Base-by-base conservation (phyloP, 1,140 invertebrate genomes). In the Drosophila navojoa region DNA sequence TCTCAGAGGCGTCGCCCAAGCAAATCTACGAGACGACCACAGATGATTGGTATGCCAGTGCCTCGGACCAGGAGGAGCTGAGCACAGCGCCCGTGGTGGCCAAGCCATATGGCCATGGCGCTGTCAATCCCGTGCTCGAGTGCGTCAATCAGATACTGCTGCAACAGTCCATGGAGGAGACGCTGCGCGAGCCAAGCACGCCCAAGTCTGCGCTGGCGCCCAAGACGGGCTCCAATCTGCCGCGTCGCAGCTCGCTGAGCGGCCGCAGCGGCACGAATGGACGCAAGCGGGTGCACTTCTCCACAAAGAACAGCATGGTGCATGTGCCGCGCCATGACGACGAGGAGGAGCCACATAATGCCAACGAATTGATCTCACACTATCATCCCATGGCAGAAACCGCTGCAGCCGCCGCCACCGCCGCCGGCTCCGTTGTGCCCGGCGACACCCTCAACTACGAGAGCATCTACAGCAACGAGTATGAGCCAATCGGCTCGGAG, bases 81-180 rank as follows among this genome's bases (percentile, higher is more conserved):
- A 58, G 86, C 92, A 71, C 91, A 91, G 71, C 93, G 92, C 70
- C 70, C 1, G 38, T 69, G 16, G 52, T 67, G 7, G 79, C 69
- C 84, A 93, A 76, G 92, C 93, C 81, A 2, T 91, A 92, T 57
- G 76, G 73, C 13, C 72, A 82, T 13, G 81, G 79, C 54, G 90
- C 91, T 64, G 94, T 95, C 52, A 95, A 95, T 91, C 95, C 95
- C 0, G 95, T 96, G 2, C 87, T 95, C 9, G 95, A 95, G 79
- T 95, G 95, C 79, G 95, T 96, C 55, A 95, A 95, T 91, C 91
- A 92, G 45, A 92, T 92, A 32, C 45, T 92, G 19, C 57, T 92
- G 5, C 91, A 92, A 61, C 91, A 92, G 54, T 91, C 90, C 5
- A 91, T 92, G 89, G 91, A 92, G 49, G 91, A 91, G 13, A 70